A percentile compares a stretch with the other conserved stretches of the same genome.
Evolutionary conservation across 2,113 vertebrate genomes (phyloP).

Genomic region (Mastomys coucha): DNA sequence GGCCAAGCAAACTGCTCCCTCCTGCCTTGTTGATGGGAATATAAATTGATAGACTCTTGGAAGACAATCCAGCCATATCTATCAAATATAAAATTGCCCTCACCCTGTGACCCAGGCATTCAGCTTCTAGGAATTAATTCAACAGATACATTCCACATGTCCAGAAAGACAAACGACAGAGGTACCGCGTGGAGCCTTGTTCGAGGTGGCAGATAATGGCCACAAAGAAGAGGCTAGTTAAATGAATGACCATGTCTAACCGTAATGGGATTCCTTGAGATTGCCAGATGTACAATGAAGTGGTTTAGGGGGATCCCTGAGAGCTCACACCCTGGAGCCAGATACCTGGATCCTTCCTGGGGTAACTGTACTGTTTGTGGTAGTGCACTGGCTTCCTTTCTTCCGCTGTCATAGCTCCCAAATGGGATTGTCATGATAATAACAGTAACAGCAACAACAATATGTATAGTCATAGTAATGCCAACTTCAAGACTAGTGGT

Average conservation of each 20-base stretch:
- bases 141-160: slow-evolving; percentile 48
- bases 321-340: neutral
- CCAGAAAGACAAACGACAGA: slow-evolving; percentile 56
- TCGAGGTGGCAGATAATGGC: slow-evolving; percentile 25
- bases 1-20: neutral
- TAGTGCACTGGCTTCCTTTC: neutral
- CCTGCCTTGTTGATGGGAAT: neutral
- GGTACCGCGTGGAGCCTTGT: neutral
- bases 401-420: neutral
- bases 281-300: neutral
- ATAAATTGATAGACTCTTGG: slow-evolving; percentile 28
- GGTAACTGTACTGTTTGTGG: neutral
- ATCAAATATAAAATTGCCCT: slow-evolving; percentile 55
- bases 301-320: neutral
- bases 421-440: neutral
- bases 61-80: slow-evolving; percentile 53
- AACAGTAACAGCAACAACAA: neutral
- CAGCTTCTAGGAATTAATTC: slow-evolving; percentile 67
- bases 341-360: neutral
- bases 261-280: neutral
- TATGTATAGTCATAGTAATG: neutral
- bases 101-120: slow-evolving; percentile 36
- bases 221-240: neutral
- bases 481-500: neutral
- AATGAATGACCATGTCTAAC: neutral